Percentiles rank a stretch among this genome's conserved stretches.
Evolutionary conservation across 2,888 invertebrate species (phyloP).

Genomic region (Lamellibrachia columna): DNA sequence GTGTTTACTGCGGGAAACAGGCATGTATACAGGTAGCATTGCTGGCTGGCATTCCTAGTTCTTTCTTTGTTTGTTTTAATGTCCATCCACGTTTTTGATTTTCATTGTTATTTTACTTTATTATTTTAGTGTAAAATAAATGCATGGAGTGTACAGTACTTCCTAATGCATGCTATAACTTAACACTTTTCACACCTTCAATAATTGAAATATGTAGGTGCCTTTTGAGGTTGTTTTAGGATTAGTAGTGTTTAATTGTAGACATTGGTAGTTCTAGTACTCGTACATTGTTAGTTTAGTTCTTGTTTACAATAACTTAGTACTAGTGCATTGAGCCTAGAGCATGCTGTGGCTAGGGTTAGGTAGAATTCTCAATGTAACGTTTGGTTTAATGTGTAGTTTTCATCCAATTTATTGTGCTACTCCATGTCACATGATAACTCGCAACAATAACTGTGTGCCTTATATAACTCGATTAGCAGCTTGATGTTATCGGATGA

Average conservation of each 20-base stretch:
- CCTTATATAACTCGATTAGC: too few species aligned
- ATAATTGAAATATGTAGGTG: neutral
- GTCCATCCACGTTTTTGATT: neutral
- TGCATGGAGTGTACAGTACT: neutral
- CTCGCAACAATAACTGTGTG: too few species aligned
- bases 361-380: neutral
- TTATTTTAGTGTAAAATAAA: neutral
- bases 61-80: neutral
- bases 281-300: neutral
- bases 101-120: neutral
- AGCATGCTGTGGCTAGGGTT: neutral
- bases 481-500: too few species aligned
- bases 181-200: neutral
- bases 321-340: neutral
- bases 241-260: neutral
- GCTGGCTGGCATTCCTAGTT: neutral
- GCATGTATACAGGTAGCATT: conserved; percentile 10
- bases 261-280: neutral
- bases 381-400: neutral
- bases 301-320: neutral
- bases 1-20: neutral
- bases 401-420: neutral
- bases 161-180: neutral
- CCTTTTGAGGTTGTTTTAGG: neutral
- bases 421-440: too few species aligned